Conservation (phyloP, 2,797 vertebrate genomes). For the Semaprochilodus insignis region DNA sequence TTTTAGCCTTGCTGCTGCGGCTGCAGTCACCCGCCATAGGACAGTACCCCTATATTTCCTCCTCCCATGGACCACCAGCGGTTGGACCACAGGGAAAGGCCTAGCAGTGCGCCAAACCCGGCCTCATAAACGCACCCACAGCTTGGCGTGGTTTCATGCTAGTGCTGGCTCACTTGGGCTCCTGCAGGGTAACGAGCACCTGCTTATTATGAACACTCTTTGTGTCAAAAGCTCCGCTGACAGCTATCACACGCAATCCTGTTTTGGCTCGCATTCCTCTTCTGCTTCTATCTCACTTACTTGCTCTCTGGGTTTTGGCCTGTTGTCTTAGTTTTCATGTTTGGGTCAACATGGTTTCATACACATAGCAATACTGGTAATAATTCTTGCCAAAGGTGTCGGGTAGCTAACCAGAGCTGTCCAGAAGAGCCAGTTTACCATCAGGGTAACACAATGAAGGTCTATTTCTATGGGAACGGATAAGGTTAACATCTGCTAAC, state of each 20-base stretch:
- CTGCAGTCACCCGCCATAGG: slow-evolving; percentile 27
- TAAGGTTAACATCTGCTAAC: too few relatives aligned
- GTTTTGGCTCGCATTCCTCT: slow-evolving; percentile 30
- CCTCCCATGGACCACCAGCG: slow-evolving; percentile 56
- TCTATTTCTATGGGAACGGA: too few relatives aligned
- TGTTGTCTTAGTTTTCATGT: too few relatives aligned
- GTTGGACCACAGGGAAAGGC: slow-evolving; percentile 59
- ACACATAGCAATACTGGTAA: too few relatives aligned
- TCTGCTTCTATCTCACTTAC: slow-evolving; percentile 4
- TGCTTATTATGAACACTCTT: slow-evolving; percentile 58
- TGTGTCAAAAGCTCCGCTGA: slow-evolving; percentile 36
- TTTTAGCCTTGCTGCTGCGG: slow-evolving; percentile 30
- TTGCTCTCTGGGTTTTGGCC: slow-evolving; percentile 24
- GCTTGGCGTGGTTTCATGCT: slow-evolving; percentile 44
- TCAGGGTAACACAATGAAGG: too few relatives aligned
- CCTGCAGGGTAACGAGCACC: slow-evolving; percentile 59
- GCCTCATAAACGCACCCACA: slow-evolving; percentile 57
- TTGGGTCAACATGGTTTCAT: too few relatives aligned
- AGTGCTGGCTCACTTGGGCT: slow-evolving; percentile 51
- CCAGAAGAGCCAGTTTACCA: too few relatives aligned
- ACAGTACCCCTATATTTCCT: slow-evolving; percentile 44
- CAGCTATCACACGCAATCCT: slow-evolving; percentile 54
- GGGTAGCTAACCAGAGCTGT: too few relatives aligned
- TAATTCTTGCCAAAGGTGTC: too few relatives aligned
- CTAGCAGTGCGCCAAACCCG: slow-evolving; percentile 37